phyloP scores from a whole-genome alignment of 2,797 vertebrate species.

The Hydrocynus forskahlii region DNA sequence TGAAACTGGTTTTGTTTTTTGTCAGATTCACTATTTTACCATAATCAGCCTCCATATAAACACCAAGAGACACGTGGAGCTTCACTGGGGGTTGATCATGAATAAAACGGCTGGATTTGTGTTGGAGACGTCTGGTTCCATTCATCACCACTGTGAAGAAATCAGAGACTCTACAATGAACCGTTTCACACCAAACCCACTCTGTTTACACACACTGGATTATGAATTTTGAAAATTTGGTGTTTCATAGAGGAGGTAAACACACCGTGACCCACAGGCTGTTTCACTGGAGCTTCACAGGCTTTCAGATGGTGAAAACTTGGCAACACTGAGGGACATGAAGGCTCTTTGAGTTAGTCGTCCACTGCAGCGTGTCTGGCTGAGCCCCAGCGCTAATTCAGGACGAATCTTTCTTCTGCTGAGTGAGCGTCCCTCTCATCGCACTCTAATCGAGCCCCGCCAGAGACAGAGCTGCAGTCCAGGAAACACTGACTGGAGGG shows the following conservation, averaged over 20 bases:
- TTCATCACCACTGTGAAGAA: too few relatives aligned
- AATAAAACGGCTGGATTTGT: too few relatives aligned
- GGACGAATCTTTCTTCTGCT: not conserved
- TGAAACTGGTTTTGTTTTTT: too few relatives aligned
- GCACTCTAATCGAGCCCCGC: not conserved
- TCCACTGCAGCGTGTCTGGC: slow-evolving; percentile 27
- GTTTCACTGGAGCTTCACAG: not conserved
- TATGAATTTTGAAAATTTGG: too few relatives aligned
- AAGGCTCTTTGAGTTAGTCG: slow-evolving; percentile 15
- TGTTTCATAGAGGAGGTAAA: too few relatives aligned
- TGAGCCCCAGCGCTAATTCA: slow-evolving; percentile 26
- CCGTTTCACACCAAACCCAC: too few relatives aligned
- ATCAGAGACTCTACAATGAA: too few relatives aligned
- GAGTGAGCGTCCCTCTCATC: not conserved
- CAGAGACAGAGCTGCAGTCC: too few relatives aligned
- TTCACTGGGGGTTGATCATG: not conserved
- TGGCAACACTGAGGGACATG: not conserved
- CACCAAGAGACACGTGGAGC: not conserved
- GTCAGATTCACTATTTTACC: not conserved
- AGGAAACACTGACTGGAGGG: too few relatives aligned
- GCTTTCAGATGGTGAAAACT: not conserved
- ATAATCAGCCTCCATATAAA: not conserved
- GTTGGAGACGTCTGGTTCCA: too few relatives aligned
- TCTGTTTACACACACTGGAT: too few relatives aligned
- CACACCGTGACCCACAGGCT: too few relatives aligned